Evolutionary conservation across 2,113 vertebrate genomes (phyloP).

Genomic region (Noturus placidus): DNA sequence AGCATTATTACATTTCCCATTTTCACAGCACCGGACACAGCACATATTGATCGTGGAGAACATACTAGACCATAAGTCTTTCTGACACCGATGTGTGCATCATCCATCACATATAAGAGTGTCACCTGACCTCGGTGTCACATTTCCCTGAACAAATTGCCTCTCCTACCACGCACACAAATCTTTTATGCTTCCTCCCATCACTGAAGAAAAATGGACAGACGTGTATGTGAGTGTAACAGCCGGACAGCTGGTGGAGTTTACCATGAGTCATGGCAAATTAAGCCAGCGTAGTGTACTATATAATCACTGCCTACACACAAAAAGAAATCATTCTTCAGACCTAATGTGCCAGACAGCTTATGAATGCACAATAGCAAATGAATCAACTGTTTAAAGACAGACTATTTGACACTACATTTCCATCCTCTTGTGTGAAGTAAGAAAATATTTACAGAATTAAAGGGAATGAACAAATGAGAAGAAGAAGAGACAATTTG

Average conservation of each 20-base stretch:
- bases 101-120: slow-evolving; percentile 33
- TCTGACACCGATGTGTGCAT: slow-evolving; percentile 54
- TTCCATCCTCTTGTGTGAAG: slow-evolving; percentile 54
- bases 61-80: slow-evolving; percentile 52
- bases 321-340: slow-evolving; percentile 46
- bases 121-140: neutral
- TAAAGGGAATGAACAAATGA: neutral
- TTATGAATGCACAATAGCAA: slow-evolving; percentile 62
- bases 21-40: neutral
- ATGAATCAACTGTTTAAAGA: slow-evolving; percentile 59
- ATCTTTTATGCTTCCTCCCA: slow-evolving; percentile 16
- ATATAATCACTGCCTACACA: slow-evolving; percentile 59
- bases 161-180: neutral
- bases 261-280: slow-evolving; percentile 59
- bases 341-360: slow-evolving; percentile 59
- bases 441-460: slow-evolving; percentile 62
- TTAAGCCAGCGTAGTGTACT: slow-evolving; percentile 59
- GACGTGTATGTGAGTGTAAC: slow-evolving; percentile 30
- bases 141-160: neutral
- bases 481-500: neutral
- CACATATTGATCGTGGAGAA: slow-evolving; percentile 18
- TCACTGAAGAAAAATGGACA: slow-evolving; percentile 12
- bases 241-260: slow-evolving; percentile 42
- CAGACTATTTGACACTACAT: slow-evolving; percentile 53
- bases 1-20: neutral